Conservation (phyloP, 2,113 vertebrate genomes). For the Thinocorus orbignyianus region DNA sequence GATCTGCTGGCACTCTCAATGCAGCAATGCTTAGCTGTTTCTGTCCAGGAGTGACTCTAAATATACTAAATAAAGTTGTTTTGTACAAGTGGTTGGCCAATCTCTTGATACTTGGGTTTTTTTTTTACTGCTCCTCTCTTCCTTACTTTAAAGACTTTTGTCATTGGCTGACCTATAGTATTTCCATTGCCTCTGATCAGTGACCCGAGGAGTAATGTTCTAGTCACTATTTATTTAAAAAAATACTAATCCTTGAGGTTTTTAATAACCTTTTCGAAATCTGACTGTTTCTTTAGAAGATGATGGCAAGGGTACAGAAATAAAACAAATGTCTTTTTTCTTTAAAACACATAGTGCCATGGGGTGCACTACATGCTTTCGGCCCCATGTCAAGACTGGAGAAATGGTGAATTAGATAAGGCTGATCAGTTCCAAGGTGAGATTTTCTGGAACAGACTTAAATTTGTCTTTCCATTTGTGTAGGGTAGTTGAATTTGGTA, state of each 20-base stretch:
- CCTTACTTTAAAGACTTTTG: background rate
- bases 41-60: background rate
- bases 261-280: background rate
- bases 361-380: background rate
- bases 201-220: background rate
- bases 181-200: background rate
- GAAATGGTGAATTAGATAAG: background rate
- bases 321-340: background rate
- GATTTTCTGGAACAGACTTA: background rate
- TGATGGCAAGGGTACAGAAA: background rate
- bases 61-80: background rate
- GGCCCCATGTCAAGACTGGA: background rate
- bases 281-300: background rate
- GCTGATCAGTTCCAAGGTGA: background rate
- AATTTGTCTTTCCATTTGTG: background rate
- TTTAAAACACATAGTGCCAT: background rate
- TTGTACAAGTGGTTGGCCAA: background rate
- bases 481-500: background rate
- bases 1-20: background rate
- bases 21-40: background rate
- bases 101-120: background rate
- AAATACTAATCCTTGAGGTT: background rate
- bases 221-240: background rate
- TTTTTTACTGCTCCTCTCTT: background rate
- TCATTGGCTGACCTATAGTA: background rate